These are phyloP conservation scores for Brachymystax lenok DNA, from an alignment of 2,797 vertebrate genomes.

Conservation along the genomic window DNA sequence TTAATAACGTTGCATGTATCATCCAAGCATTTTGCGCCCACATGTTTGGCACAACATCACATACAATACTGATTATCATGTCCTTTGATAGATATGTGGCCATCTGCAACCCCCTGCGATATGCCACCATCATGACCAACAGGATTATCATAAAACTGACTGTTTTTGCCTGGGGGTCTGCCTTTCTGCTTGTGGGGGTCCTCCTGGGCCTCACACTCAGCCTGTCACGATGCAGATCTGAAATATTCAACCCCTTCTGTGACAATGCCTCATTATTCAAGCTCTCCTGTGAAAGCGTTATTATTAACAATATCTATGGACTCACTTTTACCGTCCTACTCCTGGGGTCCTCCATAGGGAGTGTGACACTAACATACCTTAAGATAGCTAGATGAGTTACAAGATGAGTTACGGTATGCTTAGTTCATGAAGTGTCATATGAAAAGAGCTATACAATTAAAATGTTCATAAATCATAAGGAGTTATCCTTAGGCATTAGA, in stretches of 20 bases:
- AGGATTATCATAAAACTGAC: constrained; percentile 56
- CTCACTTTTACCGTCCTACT: constrained; percentile 48
- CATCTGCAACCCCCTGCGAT: constrained; percentile 68
- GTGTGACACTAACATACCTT: constrained; percentile 46
- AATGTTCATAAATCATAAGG: too few species aligned
- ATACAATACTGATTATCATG: constrained; percentile 75
- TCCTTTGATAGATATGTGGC: constrained; percentile 76
- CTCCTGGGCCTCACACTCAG: constrained; percentile 50
- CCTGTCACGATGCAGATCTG: constrained; percentile 48
- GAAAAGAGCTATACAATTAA: too few species aligned
- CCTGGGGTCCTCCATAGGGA: constrained; percentile 40
- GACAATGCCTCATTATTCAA: constrained; percentile 68
- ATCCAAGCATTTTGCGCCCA: constrained; percentile 77
- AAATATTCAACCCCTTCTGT: constrained; percentile 56
- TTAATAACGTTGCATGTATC: constrained; percentile 68
- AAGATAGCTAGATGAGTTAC: constrained; percentile 50
- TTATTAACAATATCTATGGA: constrained; percentile 62
- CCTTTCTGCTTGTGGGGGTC: constrained; percentile 39
- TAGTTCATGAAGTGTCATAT: too few species aligned
- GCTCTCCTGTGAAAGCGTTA: constrained; percentile 63
- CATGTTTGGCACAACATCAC: constrained; percentile 69
- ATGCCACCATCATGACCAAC: constrained; percentile 60
- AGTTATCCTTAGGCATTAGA: too few species aligned
- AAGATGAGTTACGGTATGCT: too few species aligned
- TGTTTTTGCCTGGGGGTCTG: constrained; percentile 49